Conservation (phyloP, 1,140 invertebrate genomes). For the Euschistus heros region DNA sequence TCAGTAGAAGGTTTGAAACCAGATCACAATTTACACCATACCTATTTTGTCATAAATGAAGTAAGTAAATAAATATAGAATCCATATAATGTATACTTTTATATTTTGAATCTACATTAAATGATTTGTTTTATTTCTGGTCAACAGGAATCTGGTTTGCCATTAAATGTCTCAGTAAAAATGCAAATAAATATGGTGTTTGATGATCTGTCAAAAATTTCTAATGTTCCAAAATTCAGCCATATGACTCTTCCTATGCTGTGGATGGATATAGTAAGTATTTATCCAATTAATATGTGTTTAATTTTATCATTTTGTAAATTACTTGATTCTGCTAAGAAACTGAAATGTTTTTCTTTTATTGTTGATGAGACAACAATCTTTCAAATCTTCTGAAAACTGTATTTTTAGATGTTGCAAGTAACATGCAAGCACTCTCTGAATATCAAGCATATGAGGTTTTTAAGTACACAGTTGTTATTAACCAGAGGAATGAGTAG, state of each 20-base stretch:
- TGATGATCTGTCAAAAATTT: slow-evolving; percentile 49
- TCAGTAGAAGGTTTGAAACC: slow-evolving; percentile 61
- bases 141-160: slow-evolving; percentile 58
- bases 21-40: slow-evolving; percentile 52
- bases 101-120: neutral
- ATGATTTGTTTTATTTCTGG: neutral
- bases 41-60: slow-evolving; percentile 58
- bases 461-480: no score
- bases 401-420: no score
- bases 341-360: no score
- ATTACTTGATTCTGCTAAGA: no score
- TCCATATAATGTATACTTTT: slow-evolving; percentile 4
- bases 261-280: slow-evolving; percentile 77
- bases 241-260: slow-evolving; percentile 59
- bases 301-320: neutral
- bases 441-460: no score
- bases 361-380: no score
- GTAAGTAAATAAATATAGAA: slow-evolving; percentile 36
- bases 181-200: slow-evolving; percentile 78
- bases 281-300: neutral
- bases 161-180: slow-evolving; percentile 56
- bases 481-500: no score
- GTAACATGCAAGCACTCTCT: no score
- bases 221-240: slow-evolving; percentile 48
- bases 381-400: no score